Base-by-base conservation (phyloP, 2,797 vertebrate genomes). In the Amphiprion clarkii region DNA sequence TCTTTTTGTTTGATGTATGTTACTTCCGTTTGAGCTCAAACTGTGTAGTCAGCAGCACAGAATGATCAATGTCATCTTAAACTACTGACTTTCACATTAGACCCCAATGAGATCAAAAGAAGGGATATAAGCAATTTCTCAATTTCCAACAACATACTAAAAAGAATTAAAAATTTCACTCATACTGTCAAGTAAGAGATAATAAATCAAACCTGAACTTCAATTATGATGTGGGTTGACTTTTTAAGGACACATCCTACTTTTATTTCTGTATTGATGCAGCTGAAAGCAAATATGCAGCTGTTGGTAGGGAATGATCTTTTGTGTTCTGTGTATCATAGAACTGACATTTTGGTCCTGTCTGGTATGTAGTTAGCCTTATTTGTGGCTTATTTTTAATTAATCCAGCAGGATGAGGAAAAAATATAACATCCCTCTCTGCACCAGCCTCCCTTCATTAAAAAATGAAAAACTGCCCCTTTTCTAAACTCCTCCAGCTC, bases 1-100 rank as follows among this genome's bases (percentile, higher is more conserved):
- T 67, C 49, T 51, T 70, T 58, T 36, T 13, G 33, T 71, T 62
- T 82, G 63, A 52, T 56, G 46, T 40, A 36, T 40, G 23, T 9
- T 51, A 10, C 33, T 60, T 68, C 63, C 12, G 23, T 5, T 40
- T 55, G 63, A 64, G 29, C 12, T 23, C 1, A 14, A 61, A 64
- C 33, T 19, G 25, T 54, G 21, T 29, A 44, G 21, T 57, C 65
- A 54, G 25, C 25, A 74, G 27, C 6, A 49, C 13, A 1, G 14
- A 59, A 39, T 27, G 29, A 48, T 57, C 31, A 67, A 54, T 71
- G 51, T 54, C 19, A 9, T 39, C 51, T 66, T 13, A n/a, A 54
- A 44, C 54, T 13, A 44, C 27, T n/a, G 17, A 10, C 19, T 4
- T 29, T 53, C 51, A n/a, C 21, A 66, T 4, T 51, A 51, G 49